Percentiles rank a stretch among this genome's conserved stretches.
Conservation (phyloP, 2,113 vertebrate species). For the Grallaria varia region DNA sequence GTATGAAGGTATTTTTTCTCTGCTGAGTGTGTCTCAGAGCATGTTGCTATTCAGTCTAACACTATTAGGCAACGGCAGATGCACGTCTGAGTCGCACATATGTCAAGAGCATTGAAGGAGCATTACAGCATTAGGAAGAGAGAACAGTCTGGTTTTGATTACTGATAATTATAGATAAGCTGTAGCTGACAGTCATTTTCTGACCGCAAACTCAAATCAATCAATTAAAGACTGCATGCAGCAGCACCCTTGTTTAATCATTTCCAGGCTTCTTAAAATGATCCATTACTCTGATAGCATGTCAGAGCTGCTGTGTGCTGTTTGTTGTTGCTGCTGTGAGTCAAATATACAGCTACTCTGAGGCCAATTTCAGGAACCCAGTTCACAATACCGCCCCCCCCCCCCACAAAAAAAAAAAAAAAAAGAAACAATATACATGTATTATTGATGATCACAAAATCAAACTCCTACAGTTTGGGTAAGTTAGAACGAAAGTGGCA, state of each 20-base stretch:
- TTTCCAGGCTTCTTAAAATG: constrained; percentile 73
- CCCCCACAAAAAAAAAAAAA: no score
- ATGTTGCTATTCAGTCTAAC: not conserved
- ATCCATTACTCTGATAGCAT: constrained; percentile 58
- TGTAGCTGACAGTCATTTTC: constrained; percentile 78
- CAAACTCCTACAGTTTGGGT: no score
- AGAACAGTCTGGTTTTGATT: constrained; percentile 78
- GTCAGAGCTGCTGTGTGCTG: constrained; percentile 48
- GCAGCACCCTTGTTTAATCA: constrained; percentile 73
- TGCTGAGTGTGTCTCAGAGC: not conserved
- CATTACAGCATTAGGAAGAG: constrained; percentile 62
- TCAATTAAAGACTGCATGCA: constrained; percentile 78
- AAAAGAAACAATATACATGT: no score
- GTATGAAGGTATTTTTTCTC: not conserved
- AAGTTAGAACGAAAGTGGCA: no score
- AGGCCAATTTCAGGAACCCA: constrained; percentile 14
- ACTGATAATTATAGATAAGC: constrained; percentile 83
- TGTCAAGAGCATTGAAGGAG: constrained; percentile 44
- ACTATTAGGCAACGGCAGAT: constrained; percentile 20
- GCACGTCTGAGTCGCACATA: constrained; percentile 45
- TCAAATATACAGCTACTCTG: constrained; percentile 46
- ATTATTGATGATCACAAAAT: no score
- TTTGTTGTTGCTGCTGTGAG: constrained; percentile 57
- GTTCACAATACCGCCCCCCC: no score
- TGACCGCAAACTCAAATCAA: constrained; percentile 81